A percentile compares a stretch with the other conserved stretches of the same genome.
Conservation (phyloP, 1,140 invertebrate species). For the Macrotrachela quadricornifera region DNA sequence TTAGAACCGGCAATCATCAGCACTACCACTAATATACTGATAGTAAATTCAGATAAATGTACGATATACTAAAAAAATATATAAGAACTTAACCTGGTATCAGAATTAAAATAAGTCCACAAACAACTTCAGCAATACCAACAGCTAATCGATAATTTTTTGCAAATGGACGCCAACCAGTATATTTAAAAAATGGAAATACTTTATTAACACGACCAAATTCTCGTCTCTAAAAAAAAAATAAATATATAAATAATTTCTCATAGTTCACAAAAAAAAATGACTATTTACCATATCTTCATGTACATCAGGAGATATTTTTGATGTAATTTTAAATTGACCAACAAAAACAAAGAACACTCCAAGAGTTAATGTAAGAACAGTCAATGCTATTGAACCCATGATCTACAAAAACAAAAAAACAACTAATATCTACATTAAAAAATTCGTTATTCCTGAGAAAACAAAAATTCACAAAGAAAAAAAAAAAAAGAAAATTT, state of each 20-base stretch:
- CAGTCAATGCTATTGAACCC: slow-evolving; percentile 57
- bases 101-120: slow-evolving; percentile 53
- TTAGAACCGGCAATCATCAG: no score
- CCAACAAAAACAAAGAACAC: slow-evolving; percentile 87
- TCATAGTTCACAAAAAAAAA: neutral
- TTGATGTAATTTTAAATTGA: slow-evolving; percentile 66
- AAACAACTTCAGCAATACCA: slow-evolving; percentile 64
- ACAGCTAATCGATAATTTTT: slow-evolving; percentile 55
- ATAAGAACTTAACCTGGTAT: slow-evolving; percentile 3
- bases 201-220: slow-evolving; percentile 90
- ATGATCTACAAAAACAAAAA: slow-evolving; percentile 12
- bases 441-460: no score
- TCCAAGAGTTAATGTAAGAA: slow-evolving; percentile 66
- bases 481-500: no score
- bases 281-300: slow-evolving; percentile 66
- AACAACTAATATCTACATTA: no score
- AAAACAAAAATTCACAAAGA: no score
- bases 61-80: slow-evolving; percentile 45
- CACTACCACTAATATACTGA: no score
- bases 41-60: no score
- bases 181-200: slow-evolving; percentile 51
- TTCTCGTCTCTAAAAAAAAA: slow-evolving; percentile 63
- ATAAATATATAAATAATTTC: neutral
- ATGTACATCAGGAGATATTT: slow-evolving; percentile 75
- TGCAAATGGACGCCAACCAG: slow-evolving; percentile 48